Base-by-base conservation (phyloP, 2,797 vertebrate species). In the Odontamblyopus lacepedii region DNA sequence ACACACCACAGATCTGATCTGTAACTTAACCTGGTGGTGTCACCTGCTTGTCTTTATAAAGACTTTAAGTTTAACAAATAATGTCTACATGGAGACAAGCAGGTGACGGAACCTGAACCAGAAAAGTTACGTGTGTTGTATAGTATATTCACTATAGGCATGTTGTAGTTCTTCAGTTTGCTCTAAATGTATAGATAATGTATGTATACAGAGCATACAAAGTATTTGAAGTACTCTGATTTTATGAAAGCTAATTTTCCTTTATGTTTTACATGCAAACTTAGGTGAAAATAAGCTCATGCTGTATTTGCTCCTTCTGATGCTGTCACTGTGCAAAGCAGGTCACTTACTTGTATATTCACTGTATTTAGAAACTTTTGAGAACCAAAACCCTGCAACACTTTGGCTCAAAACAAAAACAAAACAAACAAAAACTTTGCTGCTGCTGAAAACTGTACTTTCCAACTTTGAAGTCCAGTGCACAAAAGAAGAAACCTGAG, bases 381-480 rank as follows among this genome's bases (percentile, higher is more conserved):
- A 41, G 27, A 23, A 15, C 8, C 11, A 26, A 4, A 41, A 48
- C 38, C 63, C 63, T 41, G 35, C 63, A 48, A 23, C 26, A 50
- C 44, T 65, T 27, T 18, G 2, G 15, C 30, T 63, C n/a, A 19
- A 23, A 23, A 23, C 23, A 23, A 23, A 23, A 23, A 23, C 23
- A 23, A 23, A 23, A 23, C 30, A 38, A 41, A 41, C 62, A 41
- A n/a, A 41, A 44, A 19, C 23, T 38, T 63, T 63, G 4, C 30
- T 63, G 30, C 8, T 63, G 19, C 62, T 63, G 61, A 15, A 63
- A n/a, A 63, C 30, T 38, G 19, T 63, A 38, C 29, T 62, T 62
- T n/a, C 23, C n/a, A 41, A 23, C 75, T 65, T 13, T 55, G n/a
- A 68, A 13, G 62, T 15, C 38, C 4, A 66, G 2, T 11, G 15